Percentiles rank a stretch among this genome's conserved stretches.
Conservation (phyloP, 2,888 invertebrate genomes). For the Oeneis ivallda region DNA sequence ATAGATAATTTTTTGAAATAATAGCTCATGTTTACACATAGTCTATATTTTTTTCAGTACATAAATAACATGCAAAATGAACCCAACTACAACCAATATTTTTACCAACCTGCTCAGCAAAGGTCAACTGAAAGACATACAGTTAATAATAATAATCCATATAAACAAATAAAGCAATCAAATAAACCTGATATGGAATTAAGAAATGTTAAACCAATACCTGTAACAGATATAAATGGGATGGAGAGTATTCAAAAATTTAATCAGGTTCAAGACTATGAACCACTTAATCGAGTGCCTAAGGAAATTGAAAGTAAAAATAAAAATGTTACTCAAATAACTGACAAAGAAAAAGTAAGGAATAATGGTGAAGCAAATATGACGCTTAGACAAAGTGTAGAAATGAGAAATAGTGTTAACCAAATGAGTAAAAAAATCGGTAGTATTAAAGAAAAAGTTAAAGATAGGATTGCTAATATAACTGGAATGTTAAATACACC, state of each 20-base stretch:
- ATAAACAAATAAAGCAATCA: background rate
- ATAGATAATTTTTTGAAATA: background rate
- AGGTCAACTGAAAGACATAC: background rate
- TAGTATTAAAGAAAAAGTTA: constrained; percentile 4
- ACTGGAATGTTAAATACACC: background rate
- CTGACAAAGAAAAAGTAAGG: background rate
- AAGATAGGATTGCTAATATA: background rate
- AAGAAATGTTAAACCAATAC: background rate
- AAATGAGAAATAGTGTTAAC: background rate
- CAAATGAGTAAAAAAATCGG: constrained; percentile 2
- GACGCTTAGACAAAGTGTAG: background rate
- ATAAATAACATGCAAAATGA: constrained; percentile 10
- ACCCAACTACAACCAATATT: background rate
- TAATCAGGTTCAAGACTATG: background rate
- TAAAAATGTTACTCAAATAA: background rate
- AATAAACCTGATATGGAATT: background rate
- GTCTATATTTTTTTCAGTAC: constrained; percentile 2
- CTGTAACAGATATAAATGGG: background rate
- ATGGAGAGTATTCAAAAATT: background rate
- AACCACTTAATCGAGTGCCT: background rate
- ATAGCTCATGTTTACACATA: background rate
- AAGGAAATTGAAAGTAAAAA: background rate
- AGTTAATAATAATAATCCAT: constrained; percentile 2
- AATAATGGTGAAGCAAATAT: background rate
- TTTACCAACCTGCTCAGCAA: background rate